Base-by-base conservation (phyloP, 2,797 vertebrate genomes). In the Paratrypauchen microcephalus region DNA sequence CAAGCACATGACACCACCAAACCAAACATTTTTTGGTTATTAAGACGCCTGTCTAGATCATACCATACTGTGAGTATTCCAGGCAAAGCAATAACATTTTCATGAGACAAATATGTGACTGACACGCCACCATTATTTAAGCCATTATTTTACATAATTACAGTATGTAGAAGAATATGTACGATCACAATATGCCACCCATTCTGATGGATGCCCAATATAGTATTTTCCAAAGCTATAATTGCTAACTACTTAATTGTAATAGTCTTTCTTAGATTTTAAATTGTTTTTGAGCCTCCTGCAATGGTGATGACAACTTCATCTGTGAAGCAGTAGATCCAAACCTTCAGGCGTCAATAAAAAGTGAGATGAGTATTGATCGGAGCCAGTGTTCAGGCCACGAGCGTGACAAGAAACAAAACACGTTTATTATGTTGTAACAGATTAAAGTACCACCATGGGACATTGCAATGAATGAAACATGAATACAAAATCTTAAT, bases 281-380 rank as follows among this genome's bases (percentile, higher is more conserved):
- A 26, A 15, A 16, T 62, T 72, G 57, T 54, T 61, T 65, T 77
- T 66, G n/a, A 56, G 41, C 9, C 45, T 36, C 16, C 4, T 68
- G 39, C 32, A 6, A 47, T 68, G 48, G 48, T 66, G 30, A 28
- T 65, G 64, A 64, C 57, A 39, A 73, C 68, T 39, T 56, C 41
- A 66, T 66, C 50, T 56, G 24, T 66, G 48, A 72, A 39, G 11
- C 56, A 61, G 69, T 65, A 66, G 64, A 72, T 48, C 54, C 45
- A 24, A 67, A 66, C 48, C 68, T 65, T 36, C 59, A 60, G 65
- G 69, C 45, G 18, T 75, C 67, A 30, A 68, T 50, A 64, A 67
- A 61, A 68, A 62, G 63, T 69, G 76, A 63, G 61, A 73, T 77
- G 52, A 5, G 57, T 82, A 83, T 83, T 79, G 82, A 85, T 87